Base-by-base conservation (phyloP, 2,888 invertebrate species). In the Rutpela maculata region DNA sequence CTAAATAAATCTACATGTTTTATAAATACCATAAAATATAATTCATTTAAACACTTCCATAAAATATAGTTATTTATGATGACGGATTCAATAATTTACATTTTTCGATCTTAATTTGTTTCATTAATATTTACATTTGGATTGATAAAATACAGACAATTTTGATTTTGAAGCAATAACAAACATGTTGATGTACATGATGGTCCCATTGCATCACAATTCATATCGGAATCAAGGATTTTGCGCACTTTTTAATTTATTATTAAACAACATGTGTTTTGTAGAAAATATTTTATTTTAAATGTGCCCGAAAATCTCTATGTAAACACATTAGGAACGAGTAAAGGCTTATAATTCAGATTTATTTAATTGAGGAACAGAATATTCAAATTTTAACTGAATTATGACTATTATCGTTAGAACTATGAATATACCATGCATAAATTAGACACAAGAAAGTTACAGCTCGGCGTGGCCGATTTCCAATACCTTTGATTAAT, bases 21-120 rank as follows among this genome's bases (percentile, higher is more conserved):
- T 84, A 84, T 86, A 85, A 85, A 85, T 84, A 84, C 84, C 85
- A 85, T 86, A 85, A 86, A 86, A 84, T 86, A 86, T 86, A 85
- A 85, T 85, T 85, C 84, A 86, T 84, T 86, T 86, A 85, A 85
- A 85, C 84, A 85, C 82, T 83, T 83, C 83, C 82, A 86, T 85
- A 84, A 86, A 86, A 84, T 84, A 81, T 80, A 80, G 84, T 85
- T 84, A 85, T 86, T 86, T 86, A 86, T 80, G 84, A 84, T 84
- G 85, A 84, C 81, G 83, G 83, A 85, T 85, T 84, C 81, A 72
- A 83, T 79, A 81, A 79, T 81, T 81, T 80, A 81, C 79, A 77
- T 70, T 77, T 78, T 76, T 78, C 79, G 74, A 76, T 78, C 81
- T 79, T 74, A 73, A 79, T 81, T 71, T 68, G 79, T 78, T 78